phyloP scores from a whole-genome alignment of 92 coral and sea anemone genomes.

The Porites rus region DNA sequence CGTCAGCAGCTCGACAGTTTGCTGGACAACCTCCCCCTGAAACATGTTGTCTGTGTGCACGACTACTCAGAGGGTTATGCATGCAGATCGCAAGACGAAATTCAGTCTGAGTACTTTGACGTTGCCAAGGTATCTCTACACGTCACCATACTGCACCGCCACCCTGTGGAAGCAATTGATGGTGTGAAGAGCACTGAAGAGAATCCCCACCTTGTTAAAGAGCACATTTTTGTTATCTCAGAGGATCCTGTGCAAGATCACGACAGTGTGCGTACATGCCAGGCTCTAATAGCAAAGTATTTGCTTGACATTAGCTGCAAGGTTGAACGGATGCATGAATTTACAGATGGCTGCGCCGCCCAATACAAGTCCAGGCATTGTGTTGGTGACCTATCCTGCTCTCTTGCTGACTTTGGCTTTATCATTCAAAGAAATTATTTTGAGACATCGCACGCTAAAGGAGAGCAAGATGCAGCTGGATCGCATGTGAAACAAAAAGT shows the following conservation, averaged over 20 bases:
- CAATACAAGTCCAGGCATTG: slow-evolving; percentile 27
- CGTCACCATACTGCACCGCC: slow-evolving; percentile 32
- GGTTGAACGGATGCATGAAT: slow-evolving; percentile 3
- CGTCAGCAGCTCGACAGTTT: slow-evolving; percentile 30
- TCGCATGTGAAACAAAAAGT: slow-evolving; percentile 39
- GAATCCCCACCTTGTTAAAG: slow-evolving; percentile 33
- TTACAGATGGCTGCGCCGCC: slow-evolving; percentile 35
- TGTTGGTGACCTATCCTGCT: slow-evolving; percentile 21
- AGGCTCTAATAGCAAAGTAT: slow-evolving; percentile 34
- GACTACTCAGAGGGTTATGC: slow-evolving; percentile 46
- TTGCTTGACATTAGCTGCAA: slow-evolving; percentile 8
- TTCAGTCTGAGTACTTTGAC: slow-evolving; percentile 53
- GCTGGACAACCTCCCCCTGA: slow-evolving; percentile 24
- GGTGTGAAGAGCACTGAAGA: slow-evolving; percentile 40
- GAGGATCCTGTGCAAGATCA: slow-evolving; percentile 13
- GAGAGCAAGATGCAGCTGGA: slow-evolving; percentile 46
- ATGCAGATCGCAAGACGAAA: slow-evolving; percentile 47
- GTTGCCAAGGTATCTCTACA: slow-evolving; percentile 39
- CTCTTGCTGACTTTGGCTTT: slow-evolving; percentile 49
- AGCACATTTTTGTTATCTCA: slow-evolving; percentile 44
- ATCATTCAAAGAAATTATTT: slow-evolving; percentile 29
- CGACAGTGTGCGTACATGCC: slow-evolving; percentile 38
- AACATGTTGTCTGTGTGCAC: slow-evolving; percentile 33
- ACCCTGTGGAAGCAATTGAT: slow-evolving; percentile 44
- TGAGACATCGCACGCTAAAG: slow-evolving; percentile 37